Evolutionary conservation across 2,888 invertebrate genomes (phyloP).

Genomic region (Apoderus coryli): DNA sequence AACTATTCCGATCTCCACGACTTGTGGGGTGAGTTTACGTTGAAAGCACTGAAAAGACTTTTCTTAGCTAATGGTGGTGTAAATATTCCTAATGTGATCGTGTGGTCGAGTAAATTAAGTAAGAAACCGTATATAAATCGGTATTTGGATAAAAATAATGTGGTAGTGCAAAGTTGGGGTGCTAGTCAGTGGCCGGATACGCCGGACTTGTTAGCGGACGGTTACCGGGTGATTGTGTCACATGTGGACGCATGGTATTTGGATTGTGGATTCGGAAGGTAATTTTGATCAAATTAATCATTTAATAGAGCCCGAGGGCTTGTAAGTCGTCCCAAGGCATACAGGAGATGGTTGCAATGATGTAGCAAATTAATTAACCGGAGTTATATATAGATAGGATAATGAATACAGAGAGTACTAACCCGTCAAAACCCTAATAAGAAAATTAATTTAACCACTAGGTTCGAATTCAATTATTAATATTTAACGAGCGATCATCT

Average conservation of each 20-base stretch:
- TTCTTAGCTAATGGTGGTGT: constrained; percentile 46
- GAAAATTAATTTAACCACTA: too few species aligned
- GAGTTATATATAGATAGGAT: too few species aligned
- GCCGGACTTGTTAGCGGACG: constrained; percentile 58
- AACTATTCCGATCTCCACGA: constrained; percentile 65
- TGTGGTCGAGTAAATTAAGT: constrained; percentile 69
- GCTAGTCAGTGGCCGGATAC: constrained; percentile 71
- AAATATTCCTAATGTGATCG: constrained; percentile 40
- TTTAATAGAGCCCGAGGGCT: too few species aligned
- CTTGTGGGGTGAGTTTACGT: constrained; percentile 65
- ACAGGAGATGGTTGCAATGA: too few species aligned
- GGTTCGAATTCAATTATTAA: too few species aligned
- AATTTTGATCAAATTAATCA: too few species aligned
- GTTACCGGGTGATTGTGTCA: constrained; percentile 63
- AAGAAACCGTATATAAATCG: constrained; percentile 49
- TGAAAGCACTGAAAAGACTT: constrained; percentile 42
- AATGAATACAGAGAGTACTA: too few species aligned
- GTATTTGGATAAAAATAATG: constrained; percentile 34
- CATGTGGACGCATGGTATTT: constrained; percentile 68
- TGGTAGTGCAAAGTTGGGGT: constrained; percentile 67
- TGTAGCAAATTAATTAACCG: too few species aligned
- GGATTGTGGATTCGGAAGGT: constrained; percentile 16
- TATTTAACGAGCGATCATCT: too few species aligned
- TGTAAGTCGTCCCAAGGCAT: too few species aligned
- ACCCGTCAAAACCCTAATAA: too few species aligned